These are phyloP conservation scores for Philhelius pedissequus DNA, from an alignment of 2,888 invertebrate genomes.

Conservation along the genomic window DNA sequence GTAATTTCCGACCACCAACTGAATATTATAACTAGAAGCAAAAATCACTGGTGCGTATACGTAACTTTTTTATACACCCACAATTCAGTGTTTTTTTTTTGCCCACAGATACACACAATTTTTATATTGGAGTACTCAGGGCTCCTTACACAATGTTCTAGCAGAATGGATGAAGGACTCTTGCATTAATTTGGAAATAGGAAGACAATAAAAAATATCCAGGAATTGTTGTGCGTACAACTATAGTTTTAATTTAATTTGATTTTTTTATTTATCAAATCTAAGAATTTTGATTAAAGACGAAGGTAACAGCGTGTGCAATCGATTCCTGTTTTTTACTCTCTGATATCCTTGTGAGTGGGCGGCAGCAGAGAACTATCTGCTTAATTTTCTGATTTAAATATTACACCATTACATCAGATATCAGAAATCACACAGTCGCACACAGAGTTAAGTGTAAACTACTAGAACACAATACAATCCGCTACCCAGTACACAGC, in stretches of 20 bases:
- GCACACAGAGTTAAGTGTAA: constrained; percentile 30
- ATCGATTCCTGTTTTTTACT: constrained; percentile 55
- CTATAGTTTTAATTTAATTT: neutral
- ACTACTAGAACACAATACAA: constrained; percentile 56
- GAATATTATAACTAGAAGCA: constrained; percentile 35
- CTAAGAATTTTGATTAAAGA: constrained; percentile 3
- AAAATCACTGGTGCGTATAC: constrained; percentile 75
- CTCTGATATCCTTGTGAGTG: constrained; percentile 57
- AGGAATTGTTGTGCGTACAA: neutral
- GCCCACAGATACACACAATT: constrained; percentile 65
- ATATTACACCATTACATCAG: constrained; percentile 54
- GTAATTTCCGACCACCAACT: constrained; percentile 53
- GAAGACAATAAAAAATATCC: constrained; percentile 10
- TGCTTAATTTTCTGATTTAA: constrained; percentile 50
- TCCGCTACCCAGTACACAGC: constrained; percentile 30
- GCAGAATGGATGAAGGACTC: constrained; percentile 19
- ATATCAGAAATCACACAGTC: constrained; percentile 35
- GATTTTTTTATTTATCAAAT: neutral
- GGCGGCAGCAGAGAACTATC: constrained; percentile 47
- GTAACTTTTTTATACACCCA: constrained; percentile 71
- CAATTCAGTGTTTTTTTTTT: constrained; percentile 6
- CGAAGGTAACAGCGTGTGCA: constrained; percentile 35
- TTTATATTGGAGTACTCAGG: constrained; percentile 6
- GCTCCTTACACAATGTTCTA: constrained; percentile 35
- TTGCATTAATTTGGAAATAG: neutral